Evolutionary conservation across 2,113 vertebrate genomes (phyloP).

Genomic region (Felis catus): DNA sequence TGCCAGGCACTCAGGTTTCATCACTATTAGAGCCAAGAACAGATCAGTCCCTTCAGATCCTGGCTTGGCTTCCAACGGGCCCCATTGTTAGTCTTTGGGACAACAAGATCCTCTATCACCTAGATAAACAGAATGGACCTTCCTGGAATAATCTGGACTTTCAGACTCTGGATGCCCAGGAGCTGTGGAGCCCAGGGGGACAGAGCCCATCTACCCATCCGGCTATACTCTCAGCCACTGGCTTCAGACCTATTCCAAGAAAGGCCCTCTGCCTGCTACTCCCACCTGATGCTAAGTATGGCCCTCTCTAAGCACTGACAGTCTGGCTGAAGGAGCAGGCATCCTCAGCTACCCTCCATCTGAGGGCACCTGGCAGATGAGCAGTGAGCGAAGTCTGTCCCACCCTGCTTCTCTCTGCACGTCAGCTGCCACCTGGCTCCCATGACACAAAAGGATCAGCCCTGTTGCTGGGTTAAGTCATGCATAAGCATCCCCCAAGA

Average conservation of each 20-base stretch:
- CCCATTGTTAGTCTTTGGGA: neutral
- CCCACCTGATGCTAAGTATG: neutral
- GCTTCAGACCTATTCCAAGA: neutral
- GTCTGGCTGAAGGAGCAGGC: neutral
- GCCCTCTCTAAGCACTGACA: accelerated
- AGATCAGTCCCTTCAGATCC: neutral
- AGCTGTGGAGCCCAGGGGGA: neutral
- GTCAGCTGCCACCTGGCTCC: neutral
- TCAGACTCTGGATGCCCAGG: neutral
- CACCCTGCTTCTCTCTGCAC: neutral
- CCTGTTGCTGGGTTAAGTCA: neutral
- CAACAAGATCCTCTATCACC: neutral
- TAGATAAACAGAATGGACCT: neutral
- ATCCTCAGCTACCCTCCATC: neutral
- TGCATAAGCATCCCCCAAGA: neutral
- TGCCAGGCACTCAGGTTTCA: neutral
- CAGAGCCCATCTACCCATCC: neutral
- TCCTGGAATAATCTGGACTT: neutral
- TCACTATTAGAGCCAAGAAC: neutral
- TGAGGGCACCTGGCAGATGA: neutral
- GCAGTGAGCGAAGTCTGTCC: neutral
- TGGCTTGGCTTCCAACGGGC: neutral
- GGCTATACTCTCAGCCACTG: neutral
- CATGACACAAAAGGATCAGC: neutral
- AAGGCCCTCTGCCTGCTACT: neutral